Percentiles rank a stretch among this genome's conserved stretches.
Evolutionary conservation across 2,113 vertebrate genomes (phyloP).

Genomic region (Aldabrachelys gigantea): DNA sequence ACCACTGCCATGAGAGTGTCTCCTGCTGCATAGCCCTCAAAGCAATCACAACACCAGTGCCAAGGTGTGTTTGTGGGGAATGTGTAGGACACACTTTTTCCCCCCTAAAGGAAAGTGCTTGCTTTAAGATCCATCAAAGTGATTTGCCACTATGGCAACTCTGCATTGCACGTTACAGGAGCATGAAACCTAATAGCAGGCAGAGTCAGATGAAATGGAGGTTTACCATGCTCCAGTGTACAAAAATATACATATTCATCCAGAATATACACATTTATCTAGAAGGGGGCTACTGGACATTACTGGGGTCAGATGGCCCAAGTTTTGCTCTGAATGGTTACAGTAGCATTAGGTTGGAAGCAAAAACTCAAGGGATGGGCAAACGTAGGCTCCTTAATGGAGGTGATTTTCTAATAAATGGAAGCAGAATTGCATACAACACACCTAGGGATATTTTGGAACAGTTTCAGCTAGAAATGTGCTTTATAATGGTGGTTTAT

Average conservation of each 20-base stretch:
- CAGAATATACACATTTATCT: background rate
- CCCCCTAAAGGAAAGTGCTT: constrained; percentile 54
- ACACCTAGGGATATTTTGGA: background rate
- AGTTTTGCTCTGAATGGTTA: background rate
- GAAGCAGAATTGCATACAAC: background rate
- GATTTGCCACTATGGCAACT: constrained; percentile 50
- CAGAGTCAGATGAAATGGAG: background rate
- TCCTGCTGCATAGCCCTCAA: constrained; percentile 41
- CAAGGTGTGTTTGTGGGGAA: background rate
- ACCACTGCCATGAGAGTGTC: constrained; percentile 76
- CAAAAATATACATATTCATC: background rate
- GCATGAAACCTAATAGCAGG: background rate
- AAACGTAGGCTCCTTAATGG: background rate
- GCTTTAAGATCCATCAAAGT: constrained; percentile 48
- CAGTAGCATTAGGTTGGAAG: background rate
- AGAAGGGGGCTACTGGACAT: background rate
- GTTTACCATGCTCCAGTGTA: background rate
- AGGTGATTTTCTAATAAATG: background rate
- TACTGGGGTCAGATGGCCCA: background rate
- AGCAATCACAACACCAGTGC: constrained; percentile 41
- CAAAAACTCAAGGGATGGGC: background rate
- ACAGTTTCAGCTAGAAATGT: background rate
- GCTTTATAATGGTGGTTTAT: constrained; percentile 19
- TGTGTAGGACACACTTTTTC: constrained; percentile 12
- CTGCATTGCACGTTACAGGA: constrained; percentile 9